A percentile compares a stretch with the other conserved stretches of the same genome.
Conservation (phyloP, 1,140 invertebrate species). For the Trypoxylus dichotomus region DNA sequence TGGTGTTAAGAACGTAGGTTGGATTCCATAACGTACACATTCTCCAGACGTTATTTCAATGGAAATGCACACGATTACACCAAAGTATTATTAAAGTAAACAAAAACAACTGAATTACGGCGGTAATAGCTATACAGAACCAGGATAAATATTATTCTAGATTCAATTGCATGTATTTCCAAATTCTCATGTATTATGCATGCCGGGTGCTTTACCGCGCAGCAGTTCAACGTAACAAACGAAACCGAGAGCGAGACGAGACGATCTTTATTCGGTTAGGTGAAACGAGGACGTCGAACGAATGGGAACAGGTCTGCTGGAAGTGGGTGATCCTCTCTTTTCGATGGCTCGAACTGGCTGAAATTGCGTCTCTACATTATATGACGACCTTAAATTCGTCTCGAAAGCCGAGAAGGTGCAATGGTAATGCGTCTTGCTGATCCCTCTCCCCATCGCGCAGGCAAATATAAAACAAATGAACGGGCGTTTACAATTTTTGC, state of each 20-base stretch:
- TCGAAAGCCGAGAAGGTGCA: slow-evolving; percentile 20
- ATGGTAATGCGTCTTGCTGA: slow-evolving; percentile 12
- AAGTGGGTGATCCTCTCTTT: slow-evolving; percentile 32
- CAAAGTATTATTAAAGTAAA: slow-evolving; percentile 27
- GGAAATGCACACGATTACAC: slow-evolving; percentile 15
- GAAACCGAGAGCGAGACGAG: background rate
- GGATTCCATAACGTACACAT: background rate
- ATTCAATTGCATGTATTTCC: slow-evolving; percentile 38
- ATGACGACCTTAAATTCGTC: slow-evolving; percentile 29
- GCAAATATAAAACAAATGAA: slow-evolving; percentile 25
- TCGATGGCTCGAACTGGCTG: slow-evolving; percentile 26
- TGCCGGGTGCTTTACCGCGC: background rate
- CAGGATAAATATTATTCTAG: slow-evolving; percentile 35
- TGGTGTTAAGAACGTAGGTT: background rate
- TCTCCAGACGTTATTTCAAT: background rate
- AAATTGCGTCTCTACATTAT: slow-evolving; percentile 28
- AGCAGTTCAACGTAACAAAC: slow-evolving; percentile 9
- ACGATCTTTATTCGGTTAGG: background rate
- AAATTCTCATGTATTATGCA: slow-evolving; percentile 35
- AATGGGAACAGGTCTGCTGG: slow-evolving; percentile 28
- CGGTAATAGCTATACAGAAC: slow-evolving; percentile 25
- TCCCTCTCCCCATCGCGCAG: background rate
- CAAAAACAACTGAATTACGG: slow-evolving; percentile 26
- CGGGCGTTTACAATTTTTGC: slow-evolving; percentile 14
- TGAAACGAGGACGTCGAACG: background rate